Conservation (phyloP, 2,113 vertebrate genomes). For the Proterorhinus semilunaris region DNA sequence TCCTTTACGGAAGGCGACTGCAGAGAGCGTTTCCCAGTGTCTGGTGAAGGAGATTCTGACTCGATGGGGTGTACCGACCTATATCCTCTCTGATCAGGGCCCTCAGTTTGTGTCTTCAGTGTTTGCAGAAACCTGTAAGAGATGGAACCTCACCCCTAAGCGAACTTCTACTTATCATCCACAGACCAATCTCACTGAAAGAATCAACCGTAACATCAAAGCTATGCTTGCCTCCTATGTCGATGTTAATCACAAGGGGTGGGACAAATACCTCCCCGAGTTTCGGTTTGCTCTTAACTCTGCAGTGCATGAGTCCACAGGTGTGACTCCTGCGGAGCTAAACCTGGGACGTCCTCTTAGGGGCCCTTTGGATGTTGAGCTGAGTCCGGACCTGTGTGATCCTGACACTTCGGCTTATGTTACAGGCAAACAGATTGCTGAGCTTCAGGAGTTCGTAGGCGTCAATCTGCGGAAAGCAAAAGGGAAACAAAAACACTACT, state of each 20-base stretch:
- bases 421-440: too few relatives aligned
- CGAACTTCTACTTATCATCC: neutral
- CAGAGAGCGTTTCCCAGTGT: neutral
- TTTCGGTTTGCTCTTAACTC: too few relatives aligned
- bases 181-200: neutral
- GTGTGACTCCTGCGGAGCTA: neutral
- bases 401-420: too few relatives aligned
- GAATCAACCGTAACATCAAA: neutral
- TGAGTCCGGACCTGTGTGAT: neutral
- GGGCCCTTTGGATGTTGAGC: neutral
- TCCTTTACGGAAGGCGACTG: neutral
- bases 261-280: too few relatives aligned
- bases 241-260: too few relatives aligned
- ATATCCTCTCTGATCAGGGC: neutral
- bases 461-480: too few relatives aligned
- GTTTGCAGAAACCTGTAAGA: too few relatives aligned
- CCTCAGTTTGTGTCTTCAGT: too few relatives aligned
- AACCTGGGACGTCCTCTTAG: neutral
- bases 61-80: neutral
- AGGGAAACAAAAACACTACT: too few relatives aligned
- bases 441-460: too few relatives aligned
- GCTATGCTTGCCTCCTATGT: neutral
- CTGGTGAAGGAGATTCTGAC: neutral
- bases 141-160: too few relatives aligned
- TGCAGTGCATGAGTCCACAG: too few relatives aligned